Base-by-base conservation (phyloP, 2,888 invertebrate genomes). In the Xestia ashworthii region DNA sequence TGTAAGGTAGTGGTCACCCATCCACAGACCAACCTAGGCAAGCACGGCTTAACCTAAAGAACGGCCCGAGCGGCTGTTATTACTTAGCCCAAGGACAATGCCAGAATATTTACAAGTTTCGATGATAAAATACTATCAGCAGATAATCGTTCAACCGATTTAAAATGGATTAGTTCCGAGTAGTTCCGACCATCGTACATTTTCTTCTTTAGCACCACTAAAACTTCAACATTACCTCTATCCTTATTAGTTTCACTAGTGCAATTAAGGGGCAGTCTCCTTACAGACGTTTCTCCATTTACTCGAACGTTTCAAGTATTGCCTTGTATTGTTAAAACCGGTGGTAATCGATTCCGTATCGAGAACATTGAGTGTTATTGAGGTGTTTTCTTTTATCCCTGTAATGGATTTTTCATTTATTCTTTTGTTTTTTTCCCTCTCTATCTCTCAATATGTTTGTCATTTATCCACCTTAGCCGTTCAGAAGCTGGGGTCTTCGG, bases 341-440 rank as follows among this genome's bases (percentile, higher is more conserved):
- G 85, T 88, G 81, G 89, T 87, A 90, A 90, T 91, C 90, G 90
- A 90, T 90, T 88, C 86, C 78, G 83, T 89, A 87, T 81, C 83
- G 81, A 79, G 81, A 84, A 81, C 84, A 86, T 82, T 83, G 88
- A 85, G 89, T 86, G 88, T 89, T 88, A 89, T 91, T 86, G 89
- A 90, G 90, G 89, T 90, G 91, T 89, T 89, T 87, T 83, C 84
- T 87, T 90, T 90, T 90, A 90, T 90, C 89, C 88, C 75, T 76
- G 87, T 92, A 93, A 92, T 93, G 91, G 92, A 92, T 88, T 84
- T 86, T 89, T 86, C 82, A 85, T 84, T 87, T 88, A 88, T 83
- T 88, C 87, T 83, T 87, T 88, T 89, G 85, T 87, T 90, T 89
- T 89, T 85, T 85, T 74, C 46, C 8, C 38, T 44, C n/a, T 74